These are phyloP conservation scores for Lucilia sericata DNA, from an alignment of 1,140 invertebrate species.

Conservation along the genomic window DNA sequence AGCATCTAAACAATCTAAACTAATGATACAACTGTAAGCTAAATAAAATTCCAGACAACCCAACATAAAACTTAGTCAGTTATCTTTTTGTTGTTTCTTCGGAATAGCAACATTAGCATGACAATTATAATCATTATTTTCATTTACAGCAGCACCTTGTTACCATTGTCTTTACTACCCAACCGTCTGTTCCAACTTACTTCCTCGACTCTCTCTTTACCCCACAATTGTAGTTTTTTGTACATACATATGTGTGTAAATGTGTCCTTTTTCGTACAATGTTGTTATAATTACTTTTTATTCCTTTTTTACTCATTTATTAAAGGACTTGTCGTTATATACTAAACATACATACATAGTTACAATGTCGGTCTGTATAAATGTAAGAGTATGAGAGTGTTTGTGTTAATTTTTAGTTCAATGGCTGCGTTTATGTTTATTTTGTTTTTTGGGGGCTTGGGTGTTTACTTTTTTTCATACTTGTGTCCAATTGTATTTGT, in stretches of 20 bases:
- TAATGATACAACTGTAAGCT: too few species aligned
- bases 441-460: background rate
- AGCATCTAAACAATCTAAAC: too few species aligned
- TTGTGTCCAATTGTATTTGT: background rate
- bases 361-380: background rate
- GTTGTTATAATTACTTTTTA: conserved; percentile 8
- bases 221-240: background rate
- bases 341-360: too few species aligned
- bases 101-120: too few species aligned
- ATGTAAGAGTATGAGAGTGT: background rate
- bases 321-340: background rate
- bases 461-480: background rate
- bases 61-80: too few species aligned
- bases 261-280: background rate
- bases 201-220: background rate
- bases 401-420: background rate
- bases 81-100: too few species aligned
- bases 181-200: background rate
- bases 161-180: too few species aligned
- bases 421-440: conserved; percentile 18
- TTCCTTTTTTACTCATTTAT: background rate
- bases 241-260: too few species aligned
- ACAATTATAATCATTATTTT: too few species aligned
- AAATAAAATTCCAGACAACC: too few species aligned
- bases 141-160: too few species aligned